These are phyloP conservation scores for Leptura quadrifasciata DNA, from an alignment of 2,888 invertebrate genomes.

Conservation along the genomic window DNA sequence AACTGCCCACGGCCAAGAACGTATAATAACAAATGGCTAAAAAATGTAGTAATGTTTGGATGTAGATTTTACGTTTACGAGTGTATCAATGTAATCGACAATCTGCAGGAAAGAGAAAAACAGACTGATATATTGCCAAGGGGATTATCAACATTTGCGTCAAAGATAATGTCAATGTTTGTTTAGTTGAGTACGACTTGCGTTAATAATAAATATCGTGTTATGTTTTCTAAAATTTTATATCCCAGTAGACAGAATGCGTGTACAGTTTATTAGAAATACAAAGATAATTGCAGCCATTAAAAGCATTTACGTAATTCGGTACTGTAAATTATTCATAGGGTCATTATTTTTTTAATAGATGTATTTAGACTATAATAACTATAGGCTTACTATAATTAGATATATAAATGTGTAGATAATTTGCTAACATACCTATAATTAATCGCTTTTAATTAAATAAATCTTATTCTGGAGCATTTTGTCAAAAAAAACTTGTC, in stretches of 20 bases:
- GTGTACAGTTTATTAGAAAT: conserved; percentile 23
- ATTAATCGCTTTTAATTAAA: background rate
- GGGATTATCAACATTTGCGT: conserved; percentile 55
- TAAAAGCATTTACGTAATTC: conserved; percentile 26
- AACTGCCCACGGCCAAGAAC: background rate
- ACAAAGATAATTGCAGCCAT: conserved; percentile 22
- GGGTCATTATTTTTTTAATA: background rate
- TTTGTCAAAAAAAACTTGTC: too few species aligned
- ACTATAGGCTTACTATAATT: too few species aligned
- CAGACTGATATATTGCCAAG: conserved; percentile 34
- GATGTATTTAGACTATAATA: background rate
- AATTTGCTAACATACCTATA: background rate
- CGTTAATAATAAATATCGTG: conserved; percentile 48
- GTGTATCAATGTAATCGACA: conserved; percentile 16
- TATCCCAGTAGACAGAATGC: conserved; percentile 26
- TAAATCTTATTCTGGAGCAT: too few species aligned
- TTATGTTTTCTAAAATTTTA: conserved; percentile 28
- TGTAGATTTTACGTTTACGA: background rate
- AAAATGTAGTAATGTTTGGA: conserved; percentile 1
- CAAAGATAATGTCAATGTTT: conserved; percentile 60
- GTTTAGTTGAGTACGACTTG: conserved; percentile 50
- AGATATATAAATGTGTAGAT: background rate
- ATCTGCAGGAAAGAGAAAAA: conserved; percentile 19
- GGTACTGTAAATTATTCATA: background rate
- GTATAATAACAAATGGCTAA: conserved; percentile 15